Evolutionary conservation across 2,797 vertebrate genomes (phyloP).

Genomic region (Echiichthys vipera): DNA sequence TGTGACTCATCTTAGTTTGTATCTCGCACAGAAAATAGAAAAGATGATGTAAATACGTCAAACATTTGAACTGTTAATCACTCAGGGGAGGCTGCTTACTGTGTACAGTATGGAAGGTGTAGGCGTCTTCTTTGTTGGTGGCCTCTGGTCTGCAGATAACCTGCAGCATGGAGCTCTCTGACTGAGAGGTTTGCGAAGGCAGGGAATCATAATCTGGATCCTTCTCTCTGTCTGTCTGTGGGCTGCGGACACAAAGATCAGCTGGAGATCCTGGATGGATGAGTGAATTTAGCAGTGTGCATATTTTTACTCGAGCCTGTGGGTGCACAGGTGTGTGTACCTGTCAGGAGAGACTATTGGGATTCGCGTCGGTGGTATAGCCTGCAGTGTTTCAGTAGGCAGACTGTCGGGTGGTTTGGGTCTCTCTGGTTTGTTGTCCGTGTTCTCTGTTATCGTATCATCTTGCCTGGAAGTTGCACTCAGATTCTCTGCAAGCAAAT

Average conservation of each 20-base stretch:
- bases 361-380: constrained; percentile 76
- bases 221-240: constrained; percentile 87
- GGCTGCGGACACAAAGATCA: constrained; percentile 69
- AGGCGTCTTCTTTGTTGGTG: constrained; percentile 88
- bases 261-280: not conserved
- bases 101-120: constrained; percentile 88
- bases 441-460: constrained; percentile 62
- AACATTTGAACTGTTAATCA: not conserved
- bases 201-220: constrained; percentile 88
- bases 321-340: constrained; percentile 56
- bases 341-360: constrained; percentile 88
- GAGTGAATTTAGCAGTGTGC: not conserved
- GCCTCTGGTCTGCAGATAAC: constrained; percentile 96
- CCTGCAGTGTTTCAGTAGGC: constrained; percentile 74
- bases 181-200: constrained; percentile 92
- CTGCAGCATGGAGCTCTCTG: constrained; percentile 96
- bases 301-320: constrained; percentile 1
- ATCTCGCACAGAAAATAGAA: not conserved
- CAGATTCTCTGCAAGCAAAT: constrained; percentile 68
- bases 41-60: not conserved
- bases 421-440: constrained; percentile 67
- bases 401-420: constrained; percentile 84
- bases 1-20: not conserved
- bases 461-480: constrained; percentile 54
- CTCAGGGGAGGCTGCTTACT: constrained; percentile 71